Percentiles rank a stretch among this genome's conserved stretches.
phyloP scores from a whole-genome alignment of 2,113 vertebrate species.

The Camelus bactrianus region DNA sequence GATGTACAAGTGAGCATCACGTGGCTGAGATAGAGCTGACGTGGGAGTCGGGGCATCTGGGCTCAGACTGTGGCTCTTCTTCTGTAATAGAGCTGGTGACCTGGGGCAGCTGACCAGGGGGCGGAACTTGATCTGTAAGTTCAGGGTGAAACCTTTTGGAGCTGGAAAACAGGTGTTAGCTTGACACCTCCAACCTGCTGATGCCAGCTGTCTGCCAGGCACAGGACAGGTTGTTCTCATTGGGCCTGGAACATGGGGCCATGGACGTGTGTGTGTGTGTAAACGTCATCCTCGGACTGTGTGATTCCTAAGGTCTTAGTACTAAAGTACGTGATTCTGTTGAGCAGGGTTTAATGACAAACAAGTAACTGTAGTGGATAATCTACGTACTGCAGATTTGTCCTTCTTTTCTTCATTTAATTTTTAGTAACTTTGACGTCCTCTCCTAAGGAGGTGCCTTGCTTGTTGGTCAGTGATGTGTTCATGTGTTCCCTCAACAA shows the following conservation, averaged over 20 bases:
- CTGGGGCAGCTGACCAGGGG: background rate
- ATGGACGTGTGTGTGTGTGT: accelerated
- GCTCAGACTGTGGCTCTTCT: background rate
- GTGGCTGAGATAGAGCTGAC: background rate
- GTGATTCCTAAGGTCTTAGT: background rate
- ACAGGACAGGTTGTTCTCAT: background rate
- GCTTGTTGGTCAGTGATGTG: background rate
- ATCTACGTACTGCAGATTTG: background rate
- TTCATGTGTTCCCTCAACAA: no score
- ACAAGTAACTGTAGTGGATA: background rate
- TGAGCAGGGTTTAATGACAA: background rate
- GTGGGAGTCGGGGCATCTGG: background rate
- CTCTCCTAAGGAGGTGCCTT: background rate
- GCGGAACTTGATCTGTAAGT: background rate
- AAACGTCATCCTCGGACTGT: background rate
- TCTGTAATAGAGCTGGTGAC: background rate
- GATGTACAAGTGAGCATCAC: background rate
- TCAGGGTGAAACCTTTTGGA: background rate
- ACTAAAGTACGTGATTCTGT: background rate
- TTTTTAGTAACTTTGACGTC: background rate
- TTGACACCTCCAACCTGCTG: no score
- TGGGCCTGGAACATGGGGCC: background rate
- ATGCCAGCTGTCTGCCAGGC: background rate
- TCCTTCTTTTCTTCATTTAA: background rate
- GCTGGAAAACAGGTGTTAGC: background rate